Evolutionary conservation across 2,113 vertebrate genomes (phyloP).

Genomic region (Psephotus haematonotus): DNA sequence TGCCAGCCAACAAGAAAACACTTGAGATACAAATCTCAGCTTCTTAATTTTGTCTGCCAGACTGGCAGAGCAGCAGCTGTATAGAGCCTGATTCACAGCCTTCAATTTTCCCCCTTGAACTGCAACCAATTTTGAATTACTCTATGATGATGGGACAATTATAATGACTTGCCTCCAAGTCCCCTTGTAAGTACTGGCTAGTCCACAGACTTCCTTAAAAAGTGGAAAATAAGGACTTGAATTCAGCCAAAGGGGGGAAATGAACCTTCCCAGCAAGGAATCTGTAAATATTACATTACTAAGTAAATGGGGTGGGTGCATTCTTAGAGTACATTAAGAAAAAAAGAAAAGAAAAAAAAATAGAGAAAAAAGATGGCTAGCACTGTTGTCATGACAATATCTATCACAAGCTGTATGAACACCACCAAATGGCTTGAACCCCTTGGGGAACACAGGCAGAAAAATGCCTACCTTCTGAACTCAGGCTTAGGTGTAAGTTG

Average conservation of each 20-base stretch:
- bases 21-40: neutral
- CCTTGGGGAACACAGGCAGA: slow-evolving; percentile 60
- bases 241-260: slow-evolving; percentile 23
- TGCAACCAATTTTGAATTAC: neutral
- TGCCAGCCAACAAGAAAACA: neutral
- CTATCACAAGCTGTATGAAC: slow-evolving; percentile 46
- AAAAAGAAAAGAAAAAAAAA: too few relatives aligned
- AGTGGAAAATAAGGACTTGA: neutral
- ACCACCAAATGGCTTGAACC: slow-evolving; percentile 60
- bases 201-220: neutral
- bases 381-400: slow-evolving; percentile 1
- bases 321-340: neutral
- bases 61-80: neutral
- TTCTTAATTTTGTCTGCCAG: neutral
- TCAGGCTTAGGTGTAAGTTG: slow-evolving; percentile 67
- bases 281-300: neutral
- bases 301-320: neutral
- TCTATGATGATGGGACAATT: slow-evolving; percentile 12
- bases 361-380: neutral
- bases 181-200: neutral
- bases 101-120: neutral
- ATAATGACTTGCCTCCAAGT: slow-evolving; percentile 30
- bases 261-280: neutral
- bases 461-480: slow-evolving; percentile 70
- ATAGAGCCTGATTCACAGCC: neutral